Evolutionary conservation across 2,113 vertebrate genomes (phyloP).

Genomic region (Noturus placidus): DNA sequence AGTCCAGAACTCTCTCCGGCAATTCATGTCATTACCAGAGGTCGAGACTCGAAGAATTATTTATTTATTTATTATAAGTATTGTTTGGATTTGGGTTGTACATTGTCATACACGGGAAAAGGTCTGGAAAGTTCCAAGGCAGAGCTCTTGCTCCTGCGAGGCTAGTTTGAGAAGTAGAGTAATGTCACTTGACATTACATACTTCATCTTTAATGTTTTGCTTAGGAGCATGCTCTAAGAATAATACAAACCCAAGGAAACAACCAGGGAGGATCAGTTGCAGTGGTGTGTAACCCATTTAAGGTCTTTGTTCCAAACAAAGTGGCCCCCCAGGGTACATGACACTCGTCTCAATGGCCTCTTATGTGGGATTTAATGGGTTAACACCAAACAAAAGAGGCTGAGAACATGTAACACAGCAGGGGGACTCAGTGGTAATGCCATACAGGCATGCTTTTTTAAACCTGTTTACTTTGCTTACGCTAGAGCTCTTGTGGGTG

Average conservation of each 20-base stretch:
- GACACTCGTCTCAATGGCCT: slow-evolving; percentile 56
- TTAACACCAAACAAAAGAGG: slow-evolving; percentile 58
- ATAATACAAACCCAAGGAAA: slow-evolving; percentile 33
- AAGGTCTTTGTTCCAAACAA: slow-evolving; percentile 58
- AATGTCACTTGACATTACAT: slow-evolving; percentile 27
- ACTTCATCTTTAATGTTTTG: slow-evolving; percentile 36
- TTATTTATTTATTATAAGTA: not conserved
- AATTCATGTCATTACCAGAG: no score
- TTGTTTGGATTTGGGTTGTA: not conserved
- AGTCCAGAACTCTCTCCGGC: no score
- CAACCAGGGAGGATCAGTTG: slow-evolving; percentile 46
- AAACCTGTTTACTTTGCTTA: slow-evolving; percentile 49
- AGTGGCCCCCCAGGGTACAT: slow-evolving; percentile 57
- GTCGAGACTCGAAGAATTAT: not conserved
- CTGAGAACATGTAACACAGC: slow-evolving; percentile 52
- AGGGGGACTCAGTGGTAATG: slow-evolving; percentile 45
- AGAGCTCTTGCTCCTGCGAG: not conserved
- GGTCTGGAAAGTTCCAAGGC: not conserved
- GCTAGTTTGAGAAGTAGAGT: not conserved
- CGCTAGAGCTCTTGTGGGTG: slow-evolving; percentile 1
- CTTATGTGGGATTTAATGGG: slow-evolving; percentile 61
- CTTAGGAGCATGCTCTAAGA: slow-evolving; percentile 25
- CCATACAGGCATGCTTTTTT: slow-evolving; percentile 49
- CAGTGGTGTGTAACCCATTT: slow-evolving; percentile 59
- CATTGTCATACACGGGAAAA: not conserved